Evolutionary conservation across 2,797 vertebrate species (phyloP), one percentile per base, ranked within the genome.

Genomic region (Meda fulgida): DNA sequence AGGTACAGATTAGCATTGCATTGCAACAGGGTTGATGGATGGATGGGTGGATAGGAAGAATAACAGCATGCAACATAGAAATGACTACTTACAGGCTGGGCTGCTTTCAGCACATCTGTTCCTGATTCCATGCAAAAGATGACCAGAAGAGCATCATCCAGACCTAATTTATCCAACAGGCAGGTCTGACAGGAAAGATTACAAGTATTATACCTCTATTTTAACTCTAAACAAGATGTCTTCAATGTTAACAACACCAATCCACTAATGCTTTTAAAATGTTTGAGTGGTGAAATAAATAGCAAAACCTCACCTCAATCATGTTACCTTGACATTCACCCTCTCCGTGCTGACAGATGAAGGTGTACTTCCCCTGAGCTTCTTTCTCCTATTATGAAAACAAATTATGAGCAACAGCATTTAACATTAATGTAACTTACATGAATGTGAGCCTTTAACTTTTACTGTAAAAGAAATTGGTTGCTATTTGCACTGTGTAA

Each of bases 281-380:
- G 4, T 21, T 36, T 34, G 23, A 60, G 4, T 2, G 8, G 21
- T 77, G 6, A 16, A 48, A 43, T 31, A 67, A 81, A 3, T 18
- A 23, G 43, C n/a, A 78, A 76, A 60, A 71, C n/a, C 85, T 88
- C 77, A 99, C 98, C 97, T 99, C 96, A 0, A 98, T 94, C 95
- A 96, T 96, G 95, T 99, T 99, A 21, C 97, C 96, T n/a, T 90
- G 72, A 86, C 98, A 99, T 86, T 99, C 98, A 0, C 85, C 48
- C 0, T 94, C 89, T 7, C 98, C 97, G 1, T 99, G 98, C 91
- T 99, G 98, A 89, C 98, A 99, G 0, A 63, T 2, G 46, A 94
- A 99, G 1, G 83, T 31, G 88, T 95, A 97, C 67, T 93, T 95
- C 6, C 93, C 88, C 0, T 89, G 94, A 71, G 89, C 78, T 0